These are phyloP conservation scores for Caerostris darwini DNA, from an alignment of 1,140 invertebrate genomes.

Conservation along the genomic window DNA sequence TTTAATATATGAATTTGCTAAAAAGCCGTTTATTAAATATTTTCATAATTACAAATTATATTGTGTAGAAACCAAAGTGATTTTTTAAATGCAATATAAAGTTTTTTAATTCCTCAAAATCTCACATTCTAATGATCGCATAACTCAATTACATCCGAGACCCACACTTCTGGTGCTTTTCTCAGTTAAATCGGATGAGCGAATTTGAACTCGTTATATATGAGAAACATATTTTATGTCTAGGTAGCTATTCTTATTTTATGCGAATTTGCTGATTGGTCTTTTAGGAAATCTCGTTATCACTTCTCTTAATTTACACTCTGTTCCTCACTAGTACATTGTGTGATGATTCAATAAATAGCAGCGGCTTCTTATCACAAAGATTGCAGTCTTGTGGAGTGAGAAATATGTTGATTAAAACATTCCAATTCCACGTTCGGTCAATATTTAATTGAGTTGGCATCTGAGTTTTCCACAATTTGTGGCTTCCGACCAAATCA, in stretches of 20 bases:
- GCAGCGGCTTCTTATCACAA: not conserved
- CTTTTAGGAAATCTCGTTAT: slow-evolving; percentile 22
- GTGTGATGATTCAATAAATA: slow-evolving; percentile 12
- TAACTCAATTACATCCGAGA: no score
- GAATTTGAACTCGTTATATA: not conserved
- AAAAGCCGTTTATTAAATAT: no score
- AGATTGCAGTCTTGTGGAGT: not conserved
- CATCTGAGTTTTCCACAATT: slow-evolving; percentile 63
- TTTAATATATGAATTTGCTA: no score
- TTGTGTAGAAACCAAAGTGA: no score
- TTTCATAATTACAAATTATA: no score
- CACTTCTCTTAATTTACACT: not conserved
- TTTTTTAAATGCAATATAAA: no score
- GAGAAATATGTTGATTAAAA: slow-evolving; percentile 76
- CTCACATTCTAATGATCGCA: no score
- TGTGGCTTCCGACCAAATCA: slow-evolving; percentile 67
- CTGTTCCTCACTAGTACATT: not conserved
- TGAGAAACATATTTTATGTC: not conserved
- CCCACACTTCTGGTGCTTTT: no score
- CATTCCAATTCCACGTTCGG: slow-evolving; percentile 57
- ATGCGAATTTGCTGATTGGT: slow-evolving; percentile 4
- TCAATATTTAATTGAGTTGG: slow-evolving; percentile 75
- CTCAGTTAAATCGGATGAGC: no score
- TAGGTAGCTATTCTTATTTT: not conserved
- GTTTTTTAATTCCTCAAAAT: no score